Base-by-base conservation (phyloP, 2,797 vertebrate species). In the Acipenser transmontanus region DNA sequence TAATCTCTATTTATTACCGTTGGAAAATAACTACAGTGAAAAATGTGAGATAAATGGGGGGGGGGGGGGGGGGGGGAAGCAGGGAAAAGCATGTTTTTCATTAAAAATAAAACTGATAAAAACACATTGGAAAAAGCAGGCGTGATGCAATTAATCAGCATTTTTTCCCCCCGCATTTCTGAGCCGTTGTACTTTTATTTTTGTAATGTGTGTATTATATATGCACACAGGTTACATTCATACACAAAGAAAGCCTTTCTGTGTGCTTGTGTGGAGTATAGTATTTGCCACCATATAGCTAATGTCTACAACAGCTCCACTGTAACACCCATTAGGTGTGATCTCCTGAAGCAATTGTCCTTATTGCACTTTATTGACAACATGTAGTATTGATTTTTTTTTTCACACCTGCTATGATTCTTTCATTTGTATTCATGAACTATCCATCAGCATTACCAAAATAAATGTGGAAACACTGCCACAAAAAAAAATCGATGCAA, bases 341-440 rank as follows among this genome's bases (percentile, higher is more conserved):
- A 89, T 89, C 83, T 86, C 78, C 74, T 82, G 52, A 78, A 88
- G 84, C 87, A 86, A 88, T 81, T 88, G 84, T 87, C 86, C 84
- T 86, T 87, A 84, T 71, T 85, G 78, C 82, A 80, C 71, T 82
- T 82, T 85, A 90, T 82, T 88, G 89, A 88, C 87, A 87, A 87
- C 61, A 73, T 47, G 78, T 64, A 78, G 73, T 80, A 95, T 93
- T 73, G 93, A 95, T 90, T 91, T 34, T 34, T 2, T 20, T 34
- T 82, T 84, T 84, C 79, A 80, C 77, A 92, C 92, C 87, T 89
- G 87, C 85, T 92, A 95, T 94, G 93, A 98, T 95, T 91, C 88
- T 91, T 85, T 90, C 93, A 95, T 97, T 95, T 97, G 89, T 96
- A 97, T 98, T 98, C 95, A 96, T 97, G 93, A 94, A 93, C 93